These are phyloP conservation scores for Spea multiplicata DNA, from an alignment of 2,113 vertebrate genomes.

Conservation along the genomic window DNA sequence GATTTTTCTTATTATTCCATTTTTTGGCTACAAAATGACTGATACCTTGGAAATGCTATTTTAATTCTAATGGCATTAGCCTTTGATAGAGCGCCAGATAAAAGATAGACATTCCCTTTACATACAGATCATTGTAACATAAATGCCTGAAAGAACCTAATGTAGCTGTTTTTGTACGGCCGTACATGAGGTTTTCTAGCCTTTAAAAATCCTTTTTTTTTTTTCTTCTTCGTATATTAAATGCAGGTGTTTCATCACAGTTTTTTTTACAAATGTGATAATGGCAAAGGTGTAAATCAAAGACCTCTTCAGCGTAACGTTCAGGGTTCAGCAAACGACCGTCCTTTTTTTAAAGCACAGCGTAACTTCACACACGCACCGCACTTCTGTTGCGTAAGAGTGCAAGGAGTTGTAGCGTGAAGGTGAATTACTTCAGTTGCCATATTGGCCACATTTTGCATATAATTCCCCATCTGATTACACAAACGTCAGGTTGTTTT, in stretches of 20 bases:
- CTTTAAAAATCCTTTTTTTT: background rate
- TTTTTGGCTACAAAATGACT: too few relatives aligned
- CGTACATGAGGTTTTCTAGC: background rate
- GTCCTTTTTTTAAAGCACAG: conserved; percentile 38
- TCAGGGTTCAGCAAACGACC: conserved; percentile 44
- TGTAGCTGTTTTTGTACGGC: too few relatives aligned
- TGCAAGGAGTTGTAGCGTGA: conserved; percentile 32
- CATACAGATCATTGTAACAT: too few relatives aligned
- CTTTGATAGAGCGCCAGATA: too few relatives aligned
- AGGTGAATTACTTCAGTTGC: conserved; percentile 37
- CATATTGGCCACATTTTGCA: conserved; percentile 44
- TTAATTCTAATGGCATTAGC: too few relatives aligned
- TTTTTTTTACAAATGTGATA: conserved; percentile 16
- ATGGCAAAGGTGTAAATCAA: conserved; percentile 42
- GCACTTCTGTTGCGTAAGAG: conserved; percentile 25
- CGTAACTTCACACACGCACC: conserved; percentile 36
- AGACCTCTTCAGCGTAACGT: conserved; percentile 49
- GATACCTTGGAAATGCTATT: too few relatives aligned
- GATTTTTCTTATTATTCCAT: too few relatives aligned
- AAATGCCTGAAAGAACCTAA: too few relatives aligned
- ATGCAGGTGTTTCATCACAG: conserved; percentile 14
- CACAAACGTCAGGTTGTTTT: conserved; percentile 54
- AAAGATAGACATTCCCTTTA: too few relatives aligned
- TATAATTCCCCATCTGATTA: conserved; percentile 53
- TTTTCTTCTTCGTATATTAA: background rate